phyloP scores from a whole-genome alignment of 1,140 invertebrate species.

The Diorhabda carinulata region DNA sequence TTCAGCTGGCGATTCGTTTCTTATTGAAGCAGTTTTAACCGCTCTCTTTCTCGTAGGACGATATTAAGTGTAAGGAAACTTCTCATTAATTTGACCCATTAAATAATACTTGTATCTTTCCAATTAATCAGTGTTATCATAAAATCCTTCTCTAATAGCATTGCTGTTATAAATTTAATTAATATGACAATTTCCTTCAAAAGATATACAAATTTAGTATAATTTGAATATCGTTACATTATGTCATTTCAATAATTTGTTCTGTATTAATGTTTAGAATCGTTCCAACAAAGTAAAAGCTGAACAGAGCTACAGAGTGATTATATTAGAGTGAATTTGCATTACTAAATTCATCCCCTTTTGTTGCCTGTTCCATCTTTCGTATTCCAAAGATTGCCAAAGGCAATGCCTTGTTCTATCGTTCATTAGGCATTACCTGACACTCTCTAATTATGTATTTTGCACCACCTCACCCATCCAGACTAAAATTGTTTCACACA shows the following conservation, averaged over 20 bases:
- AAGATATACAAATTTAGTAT: not conserved
- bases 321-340: conserved; percentile 25
- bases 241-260: conserved; percentile 13
- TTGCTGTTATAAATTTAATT: not conserved
- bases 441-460: conserved; percentile 43
- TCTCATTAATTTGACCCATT: no score
- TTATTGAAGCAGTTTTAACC: no score
- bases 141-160: no score
- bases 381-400: conserved; percentile 15
- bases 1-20: no score
- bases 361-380: conserved; percentile 14
- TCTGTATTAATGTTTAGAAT: conserved; percentile 18
- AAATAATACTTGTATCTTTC: no score
- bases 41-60: no score
- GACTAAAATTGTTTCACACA: not conserved
- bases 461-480: conserved; percentile 32
- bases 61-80: no score
- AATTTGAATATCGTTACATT: conserved; percentile 2
- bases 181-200: not conserved
- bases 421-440: conserved; percentile 40
- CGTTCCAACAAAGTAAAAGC: conserved; percentile 13
- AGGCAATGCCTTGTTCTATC: conserved; percentile 27
- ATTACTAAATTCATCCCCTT: conserved; percentile 8
- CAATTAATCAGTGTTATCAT: no score
- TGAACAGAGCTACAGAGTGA: conserved; percentile 16